Evolutionary conservation across 2,797 vertebrate genomes (phyloP).

Genomic region (Crocodylus rhombifer): DNA sequence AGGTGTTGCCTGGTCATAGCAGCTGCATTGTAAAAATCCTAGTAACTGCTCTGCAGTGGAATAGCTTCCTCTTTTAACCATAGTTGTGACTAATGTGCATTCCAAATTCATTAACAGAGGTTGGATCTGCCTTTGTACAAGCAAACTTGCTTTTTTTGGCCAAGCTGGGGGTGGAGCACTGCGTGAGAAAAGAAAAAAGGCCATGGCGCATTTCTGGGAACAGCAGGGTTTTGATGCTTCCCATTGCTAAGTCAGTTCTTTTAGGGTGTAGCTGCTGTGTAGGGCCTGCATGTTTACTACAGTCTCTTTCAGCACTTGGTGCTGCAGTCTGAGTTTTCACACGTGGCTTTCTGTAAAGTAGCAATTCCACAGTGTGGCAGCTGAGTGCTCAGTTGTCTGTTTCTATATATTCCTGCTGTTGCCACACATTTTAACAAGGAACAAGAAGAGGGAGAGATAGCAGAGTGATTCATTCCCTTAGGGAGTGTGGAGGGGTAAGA

Average conservation of each 20-base stretch:
- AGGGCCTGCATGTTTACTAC: background rate
- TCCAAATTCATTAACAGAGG: background rate
- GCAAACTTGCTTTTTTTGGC: background rate
- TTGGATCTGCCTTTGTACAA: background rate
- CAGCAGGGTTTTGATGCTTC: background rate
- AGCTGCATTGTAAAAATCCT: background rate
- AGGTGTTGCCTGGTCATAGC: background rate
- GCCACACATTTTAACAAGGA: constrained; percentile 45
- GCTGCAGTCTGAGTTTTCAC: background rate
- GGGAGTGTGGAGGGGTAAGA: constrained; percentile 46
- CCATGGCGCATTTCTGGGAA: background rate
- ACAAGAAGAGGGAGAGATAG: constrained; percentile 30
- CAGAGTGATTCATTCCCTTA: constrained; percentile 60
- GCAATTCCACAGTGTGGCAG: background rate
- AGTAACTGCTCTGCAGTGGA: background rate
- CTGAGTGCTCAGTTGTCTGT: background rate
- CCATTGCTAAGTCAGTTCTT: background rate
- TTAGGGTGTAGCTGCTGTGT: background rate
- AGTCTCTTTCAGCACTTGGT: background rate
- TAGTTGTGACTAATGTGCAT: background rate
- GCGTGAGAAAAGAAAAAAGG: background rate
- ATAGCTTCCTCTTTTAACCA: background rate
- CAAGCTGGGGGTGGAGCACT: background rate
- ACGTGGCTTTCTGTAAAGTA: background rate
- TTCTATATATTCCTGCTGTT: constrained; percentile 19